Base-by-base conservation (phyloP, 2,888 invertebrate species). In the Phalera bucephala region DNA sequence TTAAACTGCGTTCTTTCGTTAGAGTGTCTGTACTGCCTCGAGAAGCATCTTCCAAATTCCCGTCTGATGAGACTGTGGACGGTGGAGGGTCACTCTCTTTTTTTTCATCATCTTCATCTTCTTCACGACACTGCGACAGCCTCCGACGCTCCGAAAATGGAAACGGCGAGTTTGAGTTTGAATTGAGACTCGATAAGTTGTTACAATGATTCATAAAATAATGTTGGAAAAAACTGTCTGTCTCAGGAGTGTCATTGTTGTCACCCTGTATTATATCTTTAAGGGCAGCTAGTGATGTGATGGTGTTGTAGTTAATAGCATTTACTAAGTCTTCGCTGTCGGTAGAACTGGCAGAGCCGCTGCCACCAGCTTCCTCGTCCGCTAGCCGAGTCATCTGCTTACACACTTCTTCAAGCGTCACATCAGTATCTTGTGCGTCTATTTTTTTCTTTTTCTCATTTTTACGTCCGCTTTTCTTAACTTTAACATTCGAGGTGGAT, bases 71-170 rank as follows among this genome's bases (percentile, higher is more conserved):
- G 30, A 59, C 41, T 15, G 44, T 45, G 2, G 67, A 59, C 7
- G 64, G 54, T 5, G 65, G 47, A 20, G 62, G 59, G 36, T 75
- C 67, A 21, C 39, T 43, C 19, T 87, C 85, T 58, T 80, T 85
- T 32, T 69, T 83, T 32, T 79, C 91, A 51, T 94, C 95, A 34
- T 95, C 95, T 71, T 96, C 95, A 61, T 96, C 96, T 80, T 96
- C 96, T 72, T 96, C 96, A 42, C 94, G 92, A 72, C 96, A 96
- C 77, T 96, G 95, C 2, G 95, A 96, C 47, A 96, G 77, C 8
- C 96, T 91, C 17, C 95, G 88, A 3, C 93, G 88, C 57, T 92
- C 92, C 36, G 87, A 84, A 58, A 91, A 92, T 1, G 91, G 86
- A 51, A 91, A 86, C 21, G 91, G 76, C 29, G 81, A 70, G 42